These are phyloP conservation scores for Sarcophilus harrisii DNA, from an alignment of 2,797 vertebrate species.

Conservation along the genomic window DNA sequence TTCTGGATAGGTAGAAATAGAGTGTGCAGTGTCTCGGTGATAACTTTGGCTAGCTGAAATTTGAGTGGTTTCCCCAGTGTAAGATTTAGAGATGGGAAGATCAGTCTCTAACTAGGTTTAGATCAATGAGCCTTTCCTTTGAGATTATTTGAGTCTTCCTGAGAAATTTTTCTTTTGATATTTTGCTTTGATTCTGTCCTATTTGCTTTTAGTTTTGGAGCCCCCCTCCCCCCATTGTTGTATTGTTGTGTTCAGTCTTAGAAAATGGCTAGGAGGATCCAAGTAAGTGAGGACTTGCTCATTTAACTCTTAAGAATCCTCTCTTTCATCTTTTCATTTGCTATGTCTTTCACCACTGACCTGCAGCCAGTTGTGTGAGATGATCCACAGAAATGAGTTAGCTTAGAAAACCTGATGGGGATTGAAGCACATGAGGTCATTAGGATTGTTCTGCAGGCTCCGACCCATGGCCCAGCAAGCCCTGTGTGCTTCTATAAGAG, in stretches of 20 bases:
- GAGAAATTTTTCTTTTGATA: slow-evolving; percentile 43
- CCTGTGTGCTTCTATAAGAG: background rate
- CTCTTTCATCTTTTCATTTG: background rate
- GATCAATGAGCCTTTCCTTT: slow-evolving; percentile 56
- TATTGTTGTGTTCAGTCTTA: background rate
- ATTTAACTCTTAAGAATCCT: background rate
- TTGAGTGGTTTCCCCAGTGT: background rate
- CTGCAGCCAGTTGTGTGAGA: background rate
- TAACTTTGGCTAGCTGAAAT: background rate
- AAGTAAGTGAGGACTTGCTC: background rate
- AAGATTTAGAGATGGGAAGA: background rate
- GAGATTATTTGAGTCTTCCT: slow-evolving; percentile 71
- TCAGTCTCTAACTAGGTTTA: background rate
- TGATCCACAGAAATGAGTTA: background rate
- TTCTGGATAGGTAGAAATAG: background rate
- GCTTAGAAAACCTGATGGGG: background rate
- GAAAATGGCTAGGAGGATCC: background rate
- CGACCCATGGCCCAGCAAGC: background rate
- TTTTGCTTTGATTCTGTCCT: slow-evolving; percentile 50
- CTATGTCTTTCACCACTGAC: background rate
- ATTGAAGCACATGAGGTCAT: background rate
- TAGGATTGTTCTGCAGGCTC: background rate
- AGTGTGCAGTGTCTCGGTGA: background rate
- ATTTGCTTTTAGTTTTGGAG: background rate
- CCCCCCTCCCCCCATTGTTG: background rate